A percentile compares a stretch with the other conserved stretches of the same genome.
Conservation (phyloP, 2,113 vertebrate species). For the Pterocles orientalis region DNA sequence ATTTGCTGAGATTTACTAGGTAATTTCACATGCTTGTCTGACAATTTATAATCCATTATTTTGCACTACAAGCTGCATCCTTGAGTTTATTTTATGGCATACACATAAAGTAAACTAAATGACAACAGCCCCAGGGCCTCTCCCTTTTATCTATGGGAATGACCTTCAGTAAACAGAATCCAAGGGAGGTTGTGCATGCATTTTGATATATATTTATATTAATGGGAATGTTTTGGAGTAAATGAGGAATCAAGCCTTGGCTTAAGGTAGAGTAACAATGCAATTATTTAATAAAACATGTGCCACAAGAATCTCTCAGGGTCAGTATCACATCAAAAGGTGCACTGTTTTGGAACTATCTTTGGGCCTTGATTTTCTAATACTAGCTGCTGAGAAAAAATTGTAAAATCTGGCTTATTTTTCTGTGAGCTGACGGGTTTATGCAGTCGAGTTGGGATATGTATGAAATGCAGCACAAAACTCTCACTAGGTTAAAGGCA, state of each 20-base stretch:
- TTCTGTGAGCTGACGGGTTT: neutral
- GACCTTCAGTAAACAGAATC: slow-evolving; percentile 29
- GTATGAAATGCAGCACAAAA: neutral
- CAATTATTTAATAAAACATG: neutral
- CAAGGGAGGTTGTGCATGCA: neutral
- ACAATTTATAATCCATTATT: slow-evolving; percentile 47
- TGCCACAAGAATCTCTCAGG: neutral
- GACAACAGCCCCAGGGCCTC: neutral
- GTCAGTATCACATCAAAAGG: neutral
- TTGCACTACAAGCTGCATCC: slow-evolving; percentile 13
- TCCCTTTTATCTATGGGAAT: slow-evolving; percentile 17
- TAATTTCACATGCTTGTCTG: slow-evolving; percentile 19
- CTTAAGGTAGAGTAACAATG: neutral
- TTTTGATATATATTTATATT: slow-evolving; percentile 14
- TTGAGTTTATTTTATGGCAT: slow-evolving; percentile 49
- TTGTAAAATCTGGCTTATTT: neutral
- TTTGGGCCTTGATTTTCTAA: neutral
- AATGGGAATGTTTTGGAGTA: neutral
- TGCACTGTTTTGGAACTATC: neutral
- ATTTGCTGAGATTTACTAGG: slow-evolving; percentile 29
- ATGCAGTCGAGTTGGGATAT: neutral
- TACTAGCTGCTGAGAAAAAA: neutral
- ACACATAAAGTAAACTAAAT: slow-evolving; percentile 27
- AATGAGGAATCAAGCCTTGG: neutral
- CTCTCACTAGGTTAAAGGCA: neutral